Percentiles rank a stretch among this genome's conserved stretches.
Evolutionary conservation across 2,888 invertebrate genomes (phyloP).

Genomic region (Rhagonycha fulva): DNA sequence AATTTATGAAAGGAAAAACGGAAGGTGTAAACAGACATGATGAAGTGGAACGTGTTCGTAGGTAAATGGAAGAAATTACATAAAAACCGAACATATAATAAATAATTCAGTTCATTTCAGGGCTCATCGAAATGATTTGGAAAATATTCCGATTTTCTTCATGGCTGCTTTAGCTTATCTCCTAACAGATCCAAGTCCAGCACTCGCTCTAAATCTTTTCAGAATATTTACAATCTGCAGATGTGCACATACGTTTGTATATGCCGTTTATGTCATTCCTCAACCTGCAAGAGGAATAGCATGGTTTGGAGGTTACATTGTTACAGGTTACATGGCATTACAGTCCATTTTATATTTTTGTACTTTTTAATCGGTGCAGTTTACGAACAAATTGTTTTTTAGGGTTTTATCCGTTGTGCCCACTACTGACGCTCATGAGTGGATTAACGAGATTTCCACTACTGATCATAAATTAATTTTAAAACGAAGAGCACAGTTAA

Average conservation of each 20-base stretch:
- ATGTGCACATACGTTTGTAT: constrained; percentile 66
- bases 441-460: too few species aligned
- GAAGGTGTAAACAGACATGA: not conserved
- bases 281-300: constrained; percentile 55
- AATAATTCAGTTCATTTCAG: constrained; percentile 48
- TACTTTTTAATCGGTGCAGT: not conserved
- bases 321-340: constrained; percentile 40
- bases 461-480: too few species aligned
- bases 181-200: constrained; percentile 60
- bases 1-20: not conserved
- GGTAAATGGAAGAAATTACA: not conserved
- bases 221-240: constrained; percentile 60
- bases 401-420: too few species aligned
- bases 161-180: constrained; percentile 64
- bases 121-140: constrained; percentile 73
- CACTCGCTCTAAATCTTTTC: constrained; percentile 59
- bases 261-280: constrained; percentile 63
- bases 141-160: constrained; percentile 71
- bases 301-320: constrained; percentile 38
- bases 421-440: too few species aligned
- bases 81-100: not conserved
- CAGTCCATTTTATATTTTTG: constrained; percentile 20
- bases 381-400: not conserved
- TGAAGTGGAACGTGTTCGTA: not conserved
- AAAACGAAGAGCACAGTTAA: too few species aligned